Evolutionary conservation across 2,797 vertebrate species (phyloP).

Genomic region (Furcifer pardalis): DNA sequence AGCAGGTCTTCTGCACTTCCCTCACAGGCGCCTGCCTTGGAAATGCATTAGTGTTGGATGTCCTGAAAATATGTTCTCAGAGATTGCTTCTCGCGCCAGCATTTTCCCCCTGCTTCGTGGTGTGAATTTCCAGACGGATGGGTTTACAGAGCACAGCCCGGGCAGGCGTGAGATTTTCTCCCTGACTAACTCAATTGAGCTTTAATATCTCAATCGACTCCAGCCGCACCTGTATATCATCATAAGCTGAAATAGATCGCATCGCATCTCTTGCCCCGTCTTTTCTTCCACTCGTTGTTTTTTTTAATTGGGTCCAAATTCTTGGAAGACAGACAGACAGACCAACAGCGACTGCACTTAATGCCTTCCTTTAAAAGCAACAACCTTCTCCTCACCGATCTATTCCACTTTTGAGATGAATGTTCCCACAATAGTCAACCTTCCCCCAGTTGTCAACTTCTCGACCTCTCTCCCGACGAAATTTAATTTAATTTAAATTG

Average conservation of each 20-base stretch:
- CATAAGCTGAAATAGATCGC: constrained; percentile 28
- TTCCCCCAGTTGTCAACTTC: background rate
- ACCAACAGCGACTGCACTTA: accelerated
- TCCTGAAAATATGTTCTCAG: background rate
- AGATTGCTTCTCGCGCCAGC: constrained; percentile 28
- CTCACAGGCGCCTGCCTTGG: background rate
- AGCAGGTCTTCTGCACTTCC: background rate
- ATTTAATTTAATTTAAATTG: too few relatives aligned
- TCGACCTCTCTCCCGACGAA: background rate
- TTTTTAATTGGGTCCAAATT: background rate
- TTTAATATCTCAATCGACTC: constrained; percentile 6
- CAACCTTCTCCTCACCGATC: background rate
- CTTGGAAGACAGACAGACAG: background rate
- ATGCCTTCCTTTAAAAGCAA: background rate
- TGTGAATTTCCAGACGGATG: constrained; percentile 36
- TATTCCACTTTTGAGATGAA: constrained; percentile 42
- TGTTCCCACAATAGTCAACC: background rate
- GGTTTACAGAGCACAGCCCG: constrained; percentile 20
- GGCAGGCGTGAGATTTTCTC: constrained; percentile 41
- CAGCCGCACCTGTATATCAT: background rate
- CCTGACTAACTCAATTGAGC: constrained; percentile 37
- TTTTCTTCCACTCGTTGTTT: background rate
- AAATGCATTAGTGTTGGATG: constrained; percentile 7
- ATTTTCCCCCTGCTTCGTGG: constrained; percentile 14
- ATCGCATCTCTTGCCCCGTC: constrained; percentile 27